phyloP scores from a whole-genome alignment of 2,797 vertebrate species.

The Chiroxiphia lanceolata region DNA sequence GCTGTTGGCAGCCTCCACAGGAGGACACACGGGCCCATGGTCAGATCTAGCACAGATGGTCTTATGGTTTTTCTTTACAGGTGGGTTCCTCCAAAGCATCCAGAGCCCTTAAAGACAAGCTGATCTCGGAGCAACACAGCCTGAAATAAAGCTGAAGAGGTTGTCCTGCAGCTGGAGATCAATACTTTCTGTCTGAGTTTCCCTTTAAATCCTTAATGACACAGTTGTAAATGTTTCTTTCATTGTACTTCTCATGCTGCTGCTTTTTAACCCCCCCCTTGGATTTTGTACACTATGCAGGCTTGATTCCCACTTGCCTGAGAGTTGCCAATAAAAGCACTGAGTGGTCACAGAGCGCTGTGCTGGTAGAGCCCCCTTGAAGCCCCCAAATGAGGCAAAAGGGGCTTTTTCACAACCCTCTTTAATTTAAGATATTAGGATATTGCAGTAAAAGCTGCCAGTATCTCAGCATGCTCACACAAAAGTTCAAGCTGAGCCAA shows the following conservation, averaged over 20 bases:
- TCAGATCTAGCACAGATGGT: background rate
- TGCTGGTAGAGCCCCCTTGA: background rate
- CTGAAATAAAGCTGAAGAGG: background rate
- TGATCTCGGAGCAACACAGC: accelerated
- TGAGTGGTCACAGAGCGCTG: background rate
- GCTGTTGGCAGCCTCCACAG: background rate
- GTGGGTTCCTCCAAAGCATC: slow-evolving; percentile 49
- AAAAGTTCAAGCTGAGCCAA: background rate
- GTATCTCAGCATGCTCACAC: background rate
- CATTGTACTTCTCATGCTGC: background rate
- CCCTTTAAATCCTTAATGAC: background rate
- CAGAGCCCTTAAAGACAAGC: background rate
- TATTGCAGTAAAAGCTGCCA: background rate
- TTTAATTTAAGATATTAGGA: background rate
- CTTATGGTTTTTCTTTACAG: background rate
- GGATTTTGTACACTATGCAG: background rate
- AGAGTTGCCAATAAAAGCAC: background rate
- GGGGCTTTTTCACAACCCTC: background rate
- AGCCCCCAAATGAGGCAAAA: background rate
- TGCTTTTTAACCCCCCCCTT: background rate
- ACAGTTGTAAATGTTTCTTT: background rate
- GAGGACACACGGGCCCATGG: accelerated
- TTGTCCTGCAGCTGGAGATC: background rate
- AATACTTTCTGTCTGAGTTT: accelerated
- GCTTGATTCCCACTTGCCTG: background rate